phyloP scores from a whole-genome alignment of 2,113 vertebrate genomes.

The Psephotus haematonotus region DNA sequence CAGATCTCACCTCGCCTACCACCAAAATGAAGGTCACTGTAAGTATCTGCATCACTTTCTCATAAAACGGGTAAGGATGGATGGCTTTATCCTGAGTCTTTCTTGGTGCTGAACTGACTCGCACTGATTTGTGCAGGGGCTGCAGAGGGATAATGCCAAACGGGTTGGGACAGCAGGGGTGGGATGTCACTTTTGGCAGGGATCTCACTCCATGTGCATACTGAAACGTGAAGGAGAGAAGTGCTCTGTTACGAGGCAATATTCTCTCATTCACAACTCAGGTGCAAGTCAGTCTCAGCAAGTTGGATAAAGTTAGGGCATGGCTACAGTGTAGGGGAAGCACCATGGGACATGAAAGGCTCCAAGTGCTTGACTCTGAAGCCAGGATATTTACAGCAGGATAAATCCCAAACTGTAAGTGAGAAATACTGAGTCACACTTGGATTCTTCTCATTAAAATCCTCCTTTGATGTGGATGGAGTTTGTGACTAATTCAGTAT shows the following conservation, averaged over 20 bases:
- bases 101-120: not conserved
- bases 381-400: not conserved
- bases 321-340: not conserved
- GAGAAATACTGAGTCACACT: not conserved
- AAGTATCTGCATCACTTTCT: constrained; percentile 34
- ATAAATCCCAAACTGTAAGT: not conserved
- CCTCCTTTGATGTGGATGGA: not conserved
- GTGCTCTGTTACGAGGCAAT: not conserved
- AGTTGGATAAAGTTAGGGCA: not conserved
- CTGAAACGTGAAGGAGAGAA: not conserved
- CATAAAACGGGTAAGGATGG: not conserved
- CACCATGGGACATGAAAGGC: not conserved
- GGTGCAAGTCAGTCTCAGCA: not conserved
- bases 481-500: not conserved
- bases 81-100: not conserved
- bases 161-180: not conserved
- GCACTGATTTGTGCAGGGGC: not conserved
- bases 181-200: not conserved
- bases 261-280: not conserved
- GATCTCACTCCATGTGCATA: not conserved
- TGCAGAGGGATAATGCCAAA: not conserved
- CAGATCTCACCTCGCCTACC: not conserved
- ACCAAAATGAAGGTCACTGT: constrained; percentile 62
- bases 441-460: not conserved
- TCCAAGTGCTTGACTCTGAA: not conserved